A percentile compares a stretch with the other conserved stretches of the same genome.
These are phyloP conservation scores for Theristicus caerulescens DNA, from an alignment of 2,113 vertebrate genomes.

Conservation along the genomic window DNA sequence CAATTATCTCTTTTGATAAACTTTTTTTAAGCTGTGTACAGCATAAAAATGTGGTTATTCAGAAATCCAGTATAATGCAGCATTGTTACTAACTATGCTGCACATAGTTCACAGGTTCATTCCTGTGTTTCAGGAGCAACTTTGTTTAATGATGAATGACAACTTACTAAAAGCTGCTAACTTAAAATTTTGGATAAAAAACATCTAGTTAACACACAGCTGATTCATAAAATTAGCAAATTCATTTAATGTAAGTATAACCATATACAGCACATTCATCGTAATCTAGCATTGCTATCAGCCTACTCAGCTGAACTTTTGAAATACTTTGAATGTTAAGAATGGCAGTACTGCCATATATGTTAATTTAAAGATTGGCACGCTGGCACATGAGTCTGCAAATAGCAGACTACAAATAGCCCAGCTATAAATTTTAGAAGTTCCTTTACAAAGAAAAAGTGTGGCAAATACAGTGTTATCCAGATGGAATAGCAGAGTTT, in stretches of 20 bases:
- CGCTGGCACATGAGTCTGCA: neutral
- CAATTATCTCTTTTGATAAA: neutral
- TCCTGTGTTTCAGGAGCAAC: neutral
- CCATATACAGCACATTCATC: neutral
- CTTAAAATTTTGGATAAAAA: neutral
- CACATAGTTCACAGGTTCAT: neutral
- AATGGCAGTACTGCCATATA: neutral
- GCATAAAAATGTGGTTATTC: neutral
- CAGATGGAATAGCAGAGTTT: neutral
- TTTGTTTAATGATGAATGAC: neutral
- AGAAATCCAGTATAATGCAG: neutral
- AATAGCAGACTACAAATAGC: neutral
- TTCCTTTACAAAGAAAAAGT: neutral
- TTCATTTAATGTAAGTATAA: neutral
- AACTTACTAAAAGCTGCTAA: constrained; percentile 1
- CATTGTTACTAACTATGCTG: neutral
- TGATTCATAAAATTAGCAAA: neutral
- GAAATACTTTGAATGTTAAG: neutral
- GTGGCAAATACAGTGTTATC: neutral
- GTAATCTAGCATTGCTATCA: neutral
- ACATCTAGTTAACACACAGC: neutral
- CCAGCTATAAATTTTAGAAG: neutral
- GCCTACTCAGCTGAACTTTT: neutral
- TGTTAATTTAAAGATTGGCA: neutral
- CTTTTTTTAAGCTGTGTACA: neutral